Evolutionary conservation across 1,140 invertebrate genomes (phyloP), one percentile per base, ranked within the genome.

Genomic region (Zaprionus gabonicus): DNA sequence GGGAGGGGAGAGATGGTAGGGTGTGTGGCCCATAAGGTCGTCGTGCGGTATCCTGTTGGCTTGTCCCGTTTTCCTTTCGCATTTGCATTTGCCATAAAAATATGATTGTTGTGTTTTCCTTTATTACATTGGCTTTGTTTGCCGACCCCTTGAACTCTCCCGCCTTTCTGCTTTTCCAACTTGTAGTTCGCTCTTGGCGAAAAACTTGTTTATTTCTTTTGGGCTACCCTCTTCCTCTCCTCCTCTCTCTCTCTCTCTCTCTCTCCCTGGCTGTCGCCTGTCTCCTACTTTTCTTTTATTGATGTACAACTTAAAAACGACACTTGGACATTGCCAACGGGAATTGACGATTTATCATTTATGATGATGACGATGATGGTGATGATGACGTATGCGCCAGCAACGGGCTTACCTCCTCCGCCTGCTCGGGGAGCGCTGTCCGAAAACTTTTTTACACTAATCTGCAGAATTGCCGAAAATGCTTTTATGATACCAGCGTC

Each of bases 31-130:
- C 41, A 46, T 46, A 25, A 51, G 46, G 46, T 51, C 46, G 46
- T 51, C 20, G 46, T 51, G 46, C 46, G 46, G 46, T 51, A 51
- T 53, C 12, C 58, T 59, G 56, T 66, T 60, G 63, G 46, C 41
- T 62, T 73, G 64, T 63, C 70, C 64, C 71, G 70, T 67, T 68
- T 76, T 70, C 55, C 57, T 77, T 73, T 72, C 76, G 65, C 82
- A 85, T 85, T 85, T 81, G 71, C 78, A 78, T 81, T 81, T 81
- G 66, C 82, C 82, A 81, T 85, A 85, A 81, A 85, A 85, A 85
- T 85, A 85, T 85, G 78, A 85, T 85, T 81, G 82, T 85, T 81
- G 76, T 85, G 71, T 81, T 85, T 79, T 73, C 78, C 78, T 78
- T 79, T 76, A 76, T 76, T 79, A 84, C 74, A 78, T 82, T 76